These are phyloP conservation scores for Microvelia longipes DNA, from an alignment of 1,140 invertebrate species.

Conservation along the genomic window DNA sequence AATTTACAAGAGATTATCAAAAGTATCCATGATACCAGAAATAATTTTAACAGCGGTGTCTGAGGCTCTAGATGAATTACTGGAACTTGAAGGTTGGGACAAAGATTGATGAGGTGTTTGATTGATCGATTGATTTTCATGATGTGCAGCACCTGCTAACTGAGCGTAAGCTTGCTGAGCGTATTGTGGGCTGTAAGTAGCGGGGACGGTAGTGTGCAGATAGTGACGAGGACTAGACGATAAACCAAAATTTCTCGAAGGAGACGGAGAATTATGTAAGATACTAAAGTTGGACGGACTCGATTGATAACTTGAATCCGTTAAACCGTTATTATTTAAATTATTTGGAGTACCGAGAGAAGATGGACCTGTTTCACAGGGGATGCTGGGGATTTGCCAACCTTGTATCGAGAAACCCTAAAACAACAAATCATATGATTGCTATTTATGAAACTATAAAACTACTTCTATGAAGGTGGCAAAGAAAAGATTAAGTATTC, in stretches of 20 bases:
- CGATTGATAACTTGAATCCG: background rate
- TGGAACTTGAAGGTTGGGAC: background rate
- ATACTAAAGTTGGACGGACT: background rate
- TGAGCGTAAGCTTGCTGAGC: background rate
- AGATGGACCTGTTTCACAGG: conserved; percentile 44
- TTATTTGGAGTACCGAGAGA: background rate
- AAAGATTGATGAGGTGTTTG: background rate
- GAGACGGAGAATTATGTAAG: background rate
- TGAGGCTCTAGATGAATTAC: background rate
- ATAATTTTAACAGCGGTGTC: background rate
- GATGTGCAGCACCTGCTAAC: background rate
- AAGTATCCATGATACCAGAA: background rate
- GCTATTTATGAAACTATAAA: conserved; percentile 40
- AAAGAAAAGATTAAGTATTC: no score
- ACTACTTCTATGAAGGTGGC: no score
- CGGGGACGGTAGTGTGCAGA: background rate
- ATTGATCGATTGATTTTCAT: background rate
- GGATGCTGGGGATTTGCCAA: conserved; percentile 51
- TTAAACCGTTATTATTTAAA: background rate
- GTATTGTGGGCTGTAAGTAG: background rate
- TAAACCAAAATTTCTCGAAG: background rate
- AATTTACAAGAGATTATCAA: background rate
- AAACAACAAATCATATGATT: conserved; percentile 31
- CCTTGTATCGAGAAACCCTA: conserved; percentile 50
- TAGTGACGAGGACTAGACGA: background rate